Base-by-base conservation (phyloP, 2,113 vertebrate genomes). In the Microcebus murinus region DNA sequence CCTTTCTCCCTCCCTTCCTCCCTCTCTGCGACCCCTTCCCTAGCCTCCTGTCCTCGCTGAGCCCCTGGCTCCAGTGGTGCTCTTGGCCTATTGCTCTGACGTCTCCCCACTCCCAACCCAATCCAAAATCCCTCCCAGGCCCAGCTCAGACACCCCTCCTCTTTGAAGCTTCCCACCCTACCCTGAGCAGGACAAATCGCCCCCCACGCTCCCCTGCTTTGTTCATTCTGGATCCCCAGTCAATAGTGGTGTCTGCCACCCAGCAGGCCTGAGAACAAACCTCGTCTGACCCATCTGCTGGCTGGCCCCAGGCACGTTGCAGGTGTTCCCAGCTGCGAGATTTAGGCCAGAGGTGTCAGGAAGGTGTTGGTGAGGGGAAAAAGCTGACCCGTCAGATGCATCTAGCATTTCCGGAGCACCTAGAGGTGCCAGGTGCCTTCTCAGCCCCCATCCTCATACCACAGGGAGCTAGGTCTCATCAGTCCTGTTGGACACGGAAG, bases 111-210 rank as follows among this genome's bases (percentile, higher is more conserved):
- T 20, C 57, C 27, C 20, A n/a, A 67, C 36, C 65, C 42, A 29
- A 8, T 57, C 70, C 76, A 50, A 94, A 90, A 71, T 21, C 71
- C 67, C 95, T 61, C 73, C 36, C 70, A 27, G 63, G 85, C 36
- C 52, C 50, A 55, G 68, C 70, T n/a, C 45, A 79, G 81, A 65
- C 48, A 29, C 52, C 63, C 25, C 34, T 45, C 21, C 17, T 71
- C 88, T 95, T 76, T 93, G 92, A 93, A 97, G 59, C 74, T 63
- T 68, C 80, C 73, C 34, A 31, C 57, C 73, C 36, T 9, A 2
- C 29, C 23, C 48, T 1, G 34, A 42, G 89, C 91, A 82, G 93
- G 94, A 93, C 92, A 83, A 73, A 82, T 39, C 55, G 10, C 14
- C 29, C 36, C 20, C 27, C 10, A 21, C 11, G 18, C 23, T 82